These are phyloP conservation scores for Contarinia nasturtii DNA, from an alignment of 1,140 invertebrate species.

Conservation along the genomic window DNA sequence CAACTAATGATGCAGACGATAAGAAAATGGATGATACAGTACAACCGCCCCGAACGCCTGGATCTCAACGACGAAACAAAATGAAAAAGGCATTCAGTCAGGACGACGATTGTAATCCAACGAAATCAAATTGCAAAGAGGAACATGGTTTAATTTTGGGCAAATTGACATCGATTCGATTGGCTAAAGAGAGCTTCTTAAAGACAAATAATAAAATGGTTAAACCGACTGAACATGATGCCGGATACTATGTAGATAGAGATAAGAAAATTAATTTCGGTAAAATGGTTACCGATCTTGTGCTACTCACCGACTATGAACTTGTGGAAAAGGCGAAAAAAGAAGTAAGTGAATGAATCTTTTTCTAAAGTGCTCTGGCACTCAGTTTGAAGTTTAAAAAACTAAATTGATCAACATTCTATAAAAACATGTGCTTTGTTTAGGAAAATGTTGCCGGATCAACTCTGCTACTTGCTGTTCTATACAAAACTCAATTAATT, in stretches of 20 bases:
- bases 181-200: conserved; percentile 12
- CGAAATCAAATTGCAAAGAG: conserved; percentile 1
- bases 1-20: conserved; percentile 25
- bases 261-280: conserved; percentile 56
- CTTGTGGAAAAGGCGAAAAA: conserved; percentile 63
- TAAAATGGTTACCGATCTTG: conserved; percentile 65
- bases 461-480: conserved; percentile 73
- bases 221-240: conserved; percentile 21
- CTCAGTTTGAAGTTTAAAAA: too few relatives aligned
- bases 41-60: conserved; percentile 6
- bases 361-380: too few relatives aligned
- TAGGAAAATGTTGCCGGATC: conserved; percentile 70
- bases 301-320: conserved; percentile 58
- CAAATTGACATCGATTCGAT: conserved; percentile 16
- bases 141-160: conserved; percentile 15
- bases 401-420: background rate
- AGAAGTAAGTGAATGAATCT: conserved; percentile 27
- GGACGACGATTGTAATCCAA: conserved; percentile 4
- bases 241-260: conserved; percentile 37
- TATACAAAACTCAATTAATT: conserved; percentile 61
- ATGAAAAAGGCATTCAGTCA: background rate
- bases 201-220: conserved; percentile 13
- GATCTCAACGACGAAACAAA: background rate
- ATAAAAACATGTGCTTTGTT: background rate
- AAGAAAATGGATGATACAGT: conserved; percentile 24